phyloP scores from a whole-genome alignment of 2,888 invertebrate species.

The Sinhomidia bicolor region DNA sequence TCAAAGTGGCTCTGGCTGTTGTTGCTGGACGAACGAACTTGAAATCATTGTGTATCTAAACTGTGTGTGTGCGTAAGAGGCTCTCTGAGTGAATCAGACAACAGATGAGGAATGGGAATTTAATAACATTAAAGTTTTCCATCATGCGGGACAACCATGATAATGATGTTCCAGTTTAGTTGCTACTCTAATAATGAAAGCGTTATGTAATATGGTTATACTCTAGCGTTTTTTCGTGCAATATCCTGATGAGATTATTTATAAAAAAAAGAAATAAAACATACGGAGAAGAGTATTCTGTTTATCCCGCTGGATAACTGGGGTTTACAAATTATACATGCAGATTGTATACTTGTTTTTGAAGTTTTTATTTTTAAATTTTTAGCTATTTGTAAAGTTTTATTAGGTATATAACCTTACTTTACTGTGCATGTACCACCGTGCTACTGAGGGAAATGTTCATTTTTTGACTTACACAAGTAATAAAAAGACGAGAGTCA shows the following conservation, averaged over 20 bases:
- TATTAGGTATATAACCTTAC: background rate
- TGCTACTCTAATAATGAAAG: background rate
- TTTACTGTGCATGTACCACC: background rate
- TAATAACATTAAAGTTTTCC: constrained; percentile 62
- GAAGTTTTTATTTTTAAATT: background rate
- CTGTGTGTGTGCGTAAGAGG: too few species aligned
- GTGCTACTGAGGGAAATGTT: constrained; percentile 19
- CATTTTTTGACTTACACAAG: background rate
- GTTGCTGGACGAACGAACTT: too few species aligned
- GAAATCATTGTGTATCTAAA: too few species aligned
- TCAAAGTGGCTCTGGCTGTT: too few species aligned
- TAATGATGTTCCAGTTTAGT: constrained; percentile 40
- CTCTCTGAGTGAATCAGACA: constrained; percentile 13
- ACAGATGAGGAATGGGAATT: constrained; percentile 70
- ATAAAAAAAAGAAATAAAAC: too few species aligned
- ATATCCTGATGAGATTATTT: constrained; percentile 40
- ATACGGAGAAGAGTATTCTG: background rate
- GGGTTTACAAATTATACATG: constrained; percentile 28
- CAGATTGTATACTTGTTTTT: background rate
- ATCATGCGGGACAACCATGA: constrained; percentile 55
- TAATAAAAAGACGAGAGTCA: constrained; percentile 37
- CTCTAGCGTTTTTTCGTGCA: constrained; percentile 15
- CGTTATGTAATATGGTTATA: background rate
- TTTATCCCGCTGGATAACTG: background rate
- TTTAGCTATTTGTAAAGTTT: background rate